These are phyloP conservation scores for Scomber colias DNA, from an alignment of 2,113 vertebrate species.

Conservation along the genomic window DNA sequence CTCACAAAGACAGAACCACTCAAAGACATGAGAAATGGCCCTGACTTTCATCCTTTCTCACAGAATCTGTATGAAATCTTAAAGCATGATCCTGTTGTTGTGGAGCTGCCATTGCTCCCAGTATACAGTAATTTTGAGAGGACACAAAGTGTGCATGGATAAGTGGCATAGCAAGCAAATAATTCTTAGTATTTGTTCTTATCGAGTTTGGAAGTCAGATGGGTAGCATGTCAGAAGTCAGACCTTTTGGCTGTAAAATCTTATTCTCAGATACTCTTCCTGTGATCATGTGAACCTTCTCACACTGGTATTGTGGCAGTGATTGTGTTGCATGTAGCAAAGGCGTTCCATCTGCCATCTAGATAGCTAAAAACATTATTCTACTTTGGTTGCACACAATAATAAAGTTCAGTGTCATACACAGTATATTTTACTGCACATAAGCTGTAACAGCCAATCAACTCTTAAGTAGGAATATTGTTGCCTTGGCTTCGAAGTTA, in stretches of 20 bases:
- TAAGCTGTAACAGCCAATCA: neutral
- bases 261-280: constrained; percentile 36
- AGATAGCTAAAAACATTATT: neutral
- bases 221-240: constrained; percentile 30
- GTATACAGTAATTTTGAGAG: constrained; percentile 29
- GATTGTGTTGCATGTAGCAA: constrained; percentile 31
- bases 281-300: constrained; percentile 49
- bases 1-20: constrained; percentile 69
- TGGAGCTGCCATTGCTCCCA: constrained; percentile 25
- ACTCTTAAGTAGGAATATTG: neutral
- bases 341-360: constrained; percentile 35
- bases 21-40: constrained; percentile 69
- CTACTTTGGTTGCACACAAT: neutral
- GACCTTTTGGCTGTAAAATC: constrained; percentile 18
- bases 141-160: constrained; percentile 7
- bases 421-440: neutral
- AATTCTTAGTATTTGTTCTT: neutral
- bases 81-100: constrained; percentile 35
- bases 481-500: neutral
- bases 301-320: constrained; percentile 17
- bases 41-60: constrained; percentile 56
- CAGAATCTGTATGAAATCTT: constrained; percentile 53
- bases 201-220: constrained; percentile 41
- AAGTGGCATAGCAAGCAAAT: constrained; percentile 2
- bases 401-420: neutral